These are phyloP conservation scores for Cromileptes altivelis DNA, from an alignment of 2,113 vertebrate genomes.

Conservation along the genomic window DNA sequence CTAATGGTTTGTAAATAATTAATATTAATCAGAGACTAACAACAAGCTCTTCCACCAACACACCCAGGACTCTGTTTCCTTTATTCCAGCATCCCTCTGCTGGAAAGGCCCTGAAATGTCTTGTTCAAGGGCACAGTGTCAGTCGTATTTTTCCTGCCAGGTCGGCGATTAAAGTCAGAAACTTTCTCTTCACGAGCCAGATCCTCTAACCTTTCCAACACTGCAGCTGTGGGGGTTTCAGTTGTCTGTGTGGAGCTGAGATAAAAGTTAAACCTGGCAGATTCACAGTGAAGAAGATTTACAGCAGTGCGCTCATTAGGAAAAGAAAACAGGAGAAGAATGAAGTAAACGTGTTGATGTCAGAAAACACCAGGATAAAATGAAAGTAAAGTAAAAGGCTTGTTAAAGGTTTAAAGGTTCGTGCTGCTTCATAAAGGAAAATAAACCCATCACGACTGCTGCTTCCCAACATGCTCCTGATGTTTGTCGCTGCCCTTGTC, in stretches of 20 bases:
- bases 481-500: conserved; percentile 31
- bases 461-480: not conserved
- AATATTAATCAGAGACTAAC: not conserved
- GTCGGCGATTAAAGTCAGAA: not conserved
- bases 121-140: conserved; percentile 15
- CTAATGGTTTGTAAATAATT: not conserved
- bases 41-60: not conserved
- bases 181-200: not conserved
- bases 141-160: not conserved
- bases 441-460: not conserved
- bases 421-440: not conserved
- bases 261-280: conserved; percentile 26
- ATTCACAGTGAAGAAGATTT: not conserved
- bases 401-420: not conserved
- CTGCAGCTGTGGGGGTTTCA: not conserved
- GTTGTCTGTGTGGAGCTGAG: not conserved
- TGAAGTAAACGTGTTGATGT: not conserved
- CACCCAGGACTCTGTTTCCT: not conserved
- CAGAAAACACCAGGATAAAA: not conserved
- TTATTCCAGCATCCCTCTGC: not conserved
- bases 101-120: not conserved
- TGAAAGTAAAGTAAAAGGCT: not conserved
- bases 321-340: not conserved
- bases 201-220: conserved; percentile 13
- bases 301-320: not conserved